Base-by-base conservation (phyloP, 2,113 vertebrate species). In the Mormyrus iriodes region DNA sequence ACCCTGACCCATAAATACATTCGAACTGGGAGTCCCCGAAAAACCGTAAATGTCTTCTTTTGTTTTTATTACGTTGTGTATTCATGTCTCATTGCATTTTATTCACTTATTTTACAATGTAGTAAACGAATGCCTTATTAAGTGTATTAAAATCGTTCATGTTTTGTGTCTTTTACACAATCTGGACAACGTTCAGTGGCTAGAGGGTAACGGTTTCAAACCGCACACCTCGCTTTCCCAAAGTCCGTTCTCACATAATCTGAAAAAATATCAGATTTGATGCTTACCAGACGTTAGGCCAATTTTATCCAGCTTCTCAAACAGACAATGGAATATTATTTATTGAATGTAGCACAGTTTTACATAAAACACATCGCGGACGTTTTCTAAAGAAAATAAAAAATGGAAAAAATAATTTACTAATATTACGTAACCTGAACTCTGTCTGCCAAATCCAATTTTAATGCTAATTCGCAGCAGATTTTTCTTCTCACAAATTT, bases 41-140 rank as follows among this genome's bases (percentile, higher is more conserved):
- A 44, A 85, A 44, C 44, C 10, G 82, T 46, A 49, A 52, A 86
- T 15, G 52, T 8, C 48, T 53, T 52, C 27, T 53, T 19, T 48
- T 15, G 21, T 52, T 52, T 21, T 86, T 86, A 49, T 35, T 15
- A 27, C 0, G 10, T 86, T 52, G 48, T 35, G n/a, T 35, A 17
- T 55, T 52, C 48, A 86, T 55, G 85, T 85, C 83, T 86, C 85
- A 52, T 53, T 86, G 85, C 5, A 21, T 53, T 86, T 86, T 55
- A 86, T 52, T 86, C 48, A 53, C 44, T 12, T 84, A 24, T 84
- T 84, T 46, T 84, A 84, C 85, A 86, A 46, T 86, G n/a, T 51
- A 52, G 46, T 86, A 52, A 86, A 86, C 9, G 82, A 84, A 84
- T 85, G 12, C 46, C 42, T 85, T 49, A 48, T 85, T 49, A 85